These are phyloP conservation scores for Misgurnus anguillicaudatus DNA, from an alignment of 2,113 vertebrate genomes.

Conservation along the genomic window DNA sequence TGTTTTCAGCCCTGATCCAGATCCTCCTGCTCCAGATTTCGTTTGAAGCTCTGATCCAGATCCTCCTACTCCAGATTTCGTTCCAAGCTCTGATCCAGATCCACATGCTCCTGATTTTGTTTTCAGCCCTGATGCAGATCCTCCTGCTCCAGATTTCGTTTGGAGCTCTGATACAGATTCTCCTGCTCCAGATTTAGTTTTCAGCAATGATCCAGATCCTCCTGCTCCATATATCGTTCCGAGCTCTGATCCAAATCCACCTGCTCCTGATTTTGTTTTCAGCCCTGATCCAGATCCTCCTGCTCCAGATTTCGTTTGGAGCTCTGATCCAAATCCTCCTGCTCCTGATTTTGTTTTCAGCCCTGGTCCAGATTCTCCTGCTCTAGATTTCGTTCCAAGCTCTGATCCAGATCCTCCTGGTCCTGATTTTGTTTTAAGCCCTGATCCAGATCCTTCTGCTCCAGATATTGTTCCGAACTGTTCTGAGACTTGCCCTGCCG, in stretches of 20 bases:
- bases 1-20: not conserved
- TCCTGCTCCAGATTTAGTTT: not conserved
- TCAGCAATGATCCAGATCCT: not conserved
- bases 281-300: too few relatives aligned
- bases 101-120: not conserved
- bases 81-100: not conserved
- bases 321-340: too few relatives aligned
- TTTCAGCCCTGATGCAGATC: not conserved
- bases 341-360: not conserved
- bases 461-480: too few relatives aligned
- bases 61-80: not conserved
- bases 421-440: conserved; percentile 50
- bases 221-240: not conserved
- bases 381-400: not conserved
- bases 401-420: not conserved
- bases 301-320: too few relatives aligned
- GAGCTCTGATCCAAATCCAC: conserved; percentile 45
- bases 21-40: not conserved
- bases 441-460: not conserved
- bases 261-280: not conserved
- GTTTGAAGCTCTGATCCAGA: not conserved
- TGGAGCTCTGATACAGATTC: conserved; percentile 49
- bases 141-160: not conserved
- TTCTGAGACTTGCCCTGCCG: not conserved
- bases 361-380: not conserved